Conservation (phyloP, 92 coral and sea anemone species). For the Paramuricea clavata region DNA sequence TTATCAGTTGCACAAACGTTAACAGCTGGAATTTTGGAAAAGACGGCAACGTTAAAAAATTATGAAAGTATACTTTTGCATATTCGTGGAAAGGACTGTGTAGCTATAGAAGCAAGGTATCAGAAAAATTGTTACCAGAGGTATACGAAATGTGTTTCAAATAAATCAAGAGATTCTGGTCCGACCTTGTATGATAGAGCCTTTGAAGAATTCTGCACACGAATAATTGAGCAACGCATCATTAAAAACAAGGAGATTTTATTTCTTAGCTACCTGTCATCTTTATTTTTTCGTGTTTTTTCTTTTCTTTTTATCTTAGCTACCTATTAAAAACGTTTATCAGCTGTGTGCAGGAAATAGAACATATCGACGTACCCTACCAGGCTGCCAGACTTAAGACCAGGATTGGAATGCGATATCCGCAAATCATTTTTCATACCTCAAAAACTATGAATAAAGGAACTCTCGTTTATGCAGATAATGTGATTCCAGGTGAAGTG, state of each 20-base stretch:
- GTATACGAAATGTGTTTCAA: conserved; percentile 22
- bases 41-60: conserved; percentile 1
- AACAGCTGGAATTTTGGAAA: neutral
- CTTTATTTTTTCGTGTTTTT: no score
- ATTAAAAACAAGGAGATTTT: conserved; percentile 18
- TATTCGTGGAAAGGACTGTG: conserved; percentile 18
- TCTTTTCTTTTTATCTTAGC: no score
- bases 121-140: conserved; percentile 8
- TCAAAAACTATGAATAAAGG: conserved; percentile 14
- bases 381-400: conserved; percentile 7
- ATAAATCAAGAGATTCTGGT: conserved; percentile 8
- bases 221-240: conserved; percentile 12
- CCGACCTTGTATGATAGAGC: conserved; percentile 26
- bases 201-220: conserved; percentile 5
- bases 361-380: conserved; percentile 8
- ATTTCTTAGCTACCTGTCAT: no score
- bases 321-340: neutral
- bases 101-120: conserved; percentile 21
- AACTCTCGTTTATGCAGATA: conserved; percentile 2
- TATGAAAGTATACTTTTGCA: conserved; percentile 18
- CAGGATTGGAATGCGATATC: conserved; percentile 21
- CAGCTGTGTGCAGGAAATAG: conserved; percentile 21
- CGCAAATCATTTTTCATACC: conserved; percentile 11
- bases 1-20: conserved; percentile 7
- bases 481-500: conserved; percentile 11